Conservation (phyloP, 2,888 invertebrate species). For the Cyaniris semiargus region DNA sequence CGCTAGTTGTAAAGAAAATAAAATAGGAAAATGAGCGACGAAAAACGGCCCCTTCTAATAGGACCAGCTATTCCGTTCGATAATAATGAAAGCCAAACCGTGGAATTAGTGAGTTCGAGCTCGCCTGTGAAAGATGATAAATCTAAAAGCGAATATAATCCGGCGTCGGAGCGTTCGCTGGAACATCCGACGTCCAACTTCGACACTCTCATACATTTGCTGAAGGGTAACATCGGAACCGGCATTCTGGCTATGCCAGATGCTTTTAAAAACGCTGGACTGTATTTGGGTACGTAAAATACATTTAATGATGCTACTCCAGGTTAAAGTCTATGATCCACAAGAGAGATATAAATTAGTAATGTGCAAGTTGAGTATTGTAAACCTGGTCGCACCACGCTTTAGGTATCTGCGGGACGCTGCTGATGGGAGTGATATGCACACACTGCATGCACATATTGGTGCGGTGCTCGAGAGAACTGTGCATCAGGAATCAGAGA, state of each 20-base stretch:
- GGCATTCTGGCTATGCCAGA: slow-evolving; percentile 98
- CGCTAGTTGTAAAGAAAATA: background rate
- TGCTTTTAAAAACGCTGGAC: slow-evolving; percentile 94
- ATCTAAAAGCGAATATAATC: slow-evolving; percentile 72
- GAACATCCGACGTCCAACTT: slow-evolving; percentile 91
- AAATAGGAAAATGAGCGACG: slow-evolving; percentile 79
- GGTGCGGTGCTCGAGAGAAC: slow-evolving; percentile 86
- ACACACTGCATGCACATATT: slow-evolving; percentile 96
- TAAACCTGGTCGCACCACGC: background rate
- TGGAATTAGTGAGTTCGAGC: slow-evolving; percentile 59
- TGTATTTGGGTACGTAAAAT: slow-evolving; percentile 84
- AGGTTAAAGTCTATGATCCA: background rate
- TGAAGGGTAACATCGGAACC: slow-evolving; percentile 91
- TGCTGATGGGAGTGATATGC: slow-evolving; percentile 92
- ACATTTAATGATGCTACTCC: slow-evolving; percentile 20
- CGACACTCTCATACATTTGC: slow-evolving; percentile 86
- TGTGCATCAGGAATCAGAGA: slow-evolving; percentile 84
- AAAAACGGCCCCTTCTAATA: slow-evolving; percentile 85
- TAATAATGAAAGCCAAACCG: slow-evolving; percentile 59
- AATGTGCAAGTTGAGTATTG: background rate
- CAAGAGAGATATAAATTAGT: background rate
- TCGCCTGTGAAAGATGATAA: slow-evolving; percentile 53
- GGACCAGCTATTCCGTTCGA: slow-evolving; percentile 64
- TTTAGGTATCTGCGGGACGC: slow-evolving; percentile 87
- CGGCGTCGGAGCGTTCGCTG: slow-evolving; percentile 84